Base-by-base conservation (phyloP, 2,797 vertebrate genomes). In the Schizopygopsis pylzovi region DNA sequence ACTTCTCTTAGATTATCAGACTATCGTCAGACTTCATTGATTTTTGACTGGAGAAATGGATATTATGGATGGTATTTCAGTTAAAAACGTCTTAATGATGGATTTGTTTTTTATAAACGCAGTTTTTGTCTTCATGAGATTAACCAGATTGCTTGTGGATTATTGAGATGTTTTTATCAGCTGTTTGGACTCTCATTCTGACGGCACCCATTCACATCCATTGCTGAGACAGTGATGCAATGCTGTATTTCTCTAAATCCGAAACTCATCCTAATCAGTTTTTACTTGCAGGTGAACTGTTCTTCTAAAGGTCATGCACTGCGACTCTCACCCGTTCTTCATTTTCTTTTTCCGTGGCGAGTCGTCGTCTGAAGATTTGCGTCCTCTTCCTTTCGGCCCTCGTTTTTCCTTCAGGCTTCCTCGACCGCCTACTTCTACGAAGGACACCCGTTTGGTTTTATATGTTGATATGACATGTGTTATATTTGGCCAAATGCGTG, bases 271-370 rank as follows among this genome's bases (percentile, higher is more conserved):
- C 22, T 56, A 8, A 16, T 5, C 8, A 54, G 54, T 9, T 56
- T 22, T 56, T 2, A 67, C 49, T 6, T 28, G 15, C 4, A 0
- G 25, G 3, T 11, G 15, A n/a, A 33, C 3, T 0, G 2, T 25
- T 80, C 45, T 13, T 45, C 49, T 25, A 47, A 61, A 47, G 20
- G 33, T 16, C 3, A 43, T 6, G 7, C 43, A 8, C 11, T 25
- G 22, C 7, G 54, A 15, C 61, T 33, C 82, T 83, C 92, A 98
- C 98, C 97, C 96, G 93, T 95, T 96, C 93, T 99, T 99, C 0
- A 96, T 94, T 86, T 98, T 99, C 94, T 99, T 99, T 92, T 98
- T 99, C 91, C 93, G 96, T 0, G 97, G 97, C 9, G 97, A 97
- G 10, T 99, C 98, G 84, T 99, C 98, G 85, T 99, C 98, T 2